phyloP scores from a whole-genome alignment of 2,113 vertebrate species.

The Poicephalus gulielmi region DNA sequence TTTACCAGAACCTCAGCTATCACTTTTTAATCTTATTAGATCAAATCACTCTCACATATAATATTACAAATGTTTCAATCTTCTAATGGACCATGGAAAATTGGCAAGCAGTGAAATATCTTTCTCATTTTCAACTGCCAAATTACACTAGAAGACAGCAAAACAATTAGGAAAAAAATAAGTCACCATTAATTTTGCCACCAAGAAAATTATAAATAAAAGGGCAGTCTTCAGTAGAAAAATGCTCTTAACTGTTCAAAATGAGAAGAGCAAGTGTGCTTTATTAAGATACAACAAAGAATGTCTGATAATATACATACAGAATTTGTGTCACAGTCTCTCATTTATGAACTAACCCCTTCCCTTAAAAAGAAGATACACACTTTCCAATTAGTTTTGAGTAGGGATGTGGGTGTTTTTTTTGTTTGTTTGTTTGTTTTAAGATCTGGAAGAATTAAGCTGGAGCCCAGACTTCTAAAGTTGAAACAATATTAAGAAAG shows the following conservation, averaged over 20 bases:
- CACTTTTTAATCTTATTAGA: background rate
- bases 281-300: background rate
- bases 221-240: background rate
- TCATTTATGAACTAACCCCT: background rate
- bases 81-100: background rate
- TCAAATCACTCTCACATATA: background rate
- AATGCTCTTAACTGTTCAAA: background rate
- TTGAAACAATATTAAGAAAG: background rate
- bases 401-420: background rate
- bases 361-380: background rate
- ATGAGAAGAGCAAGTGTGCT: background rate
- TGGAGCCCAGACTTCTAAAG: rapidly evolving
- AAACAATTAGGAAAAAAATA: background rate
- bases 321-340: background rate
- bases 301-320: background rate
- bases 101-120: background rate
- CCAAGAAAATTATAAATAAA: background rate
- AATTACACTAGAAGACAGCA: background rate
- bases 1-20: background rate
- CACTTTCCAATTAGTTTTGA: background rate
- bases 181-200: background rate
- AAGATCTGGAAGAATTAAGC: background rate
- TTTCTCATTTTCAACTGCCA: background rate
- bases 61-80: background rate
- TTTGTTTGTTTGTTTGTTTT: background rate